A percentile compares a stretch with the other conserved stretches of the same genome.
Conservation (phyloP, 2,888 invertebrate genomes). For the Eristalis arbustorum region DNA sequence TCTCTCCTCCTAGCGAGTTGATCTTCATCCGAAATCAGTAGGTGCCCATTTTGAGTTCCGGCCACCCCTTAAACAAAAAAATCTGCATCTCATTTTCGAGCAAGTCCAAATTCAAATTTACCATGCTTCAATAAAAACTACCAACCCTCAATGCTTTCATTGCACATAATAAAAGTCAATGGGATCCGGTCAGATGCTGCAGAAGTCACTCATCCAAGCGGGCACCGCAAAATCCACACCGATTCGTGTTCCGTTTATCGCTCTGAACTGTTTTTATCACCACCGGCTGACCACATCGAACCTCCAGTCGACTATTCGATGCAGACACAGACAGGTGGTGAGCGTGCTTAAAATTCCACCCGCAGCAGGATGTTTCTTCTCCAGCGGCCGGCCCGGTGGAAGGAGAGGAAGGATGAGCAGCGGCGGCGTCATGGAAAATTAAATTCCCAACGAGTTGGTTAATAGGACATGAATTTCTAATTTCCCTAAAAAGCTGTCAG, state of each 20-base stretch:
- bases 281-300: background rate
- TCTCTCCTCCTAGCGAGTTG: too few species aligned
- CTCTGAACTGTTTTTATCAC: background rate
- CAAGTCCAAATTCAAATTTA: background rate
- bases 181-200: background rate
- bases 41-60: too few species aligned
- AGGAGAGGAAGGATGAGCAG: conserved; percentile 4
- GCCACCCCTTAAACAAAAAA: too few species aligned
- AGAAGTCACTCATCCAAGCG: background rate
- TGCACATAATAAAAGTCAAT: background rate
- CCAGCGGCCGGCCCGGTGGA: background rate
- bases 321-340: background rate
- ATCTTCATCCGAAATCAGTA: too few species aligned
- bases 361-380: conserved; percentile 17
- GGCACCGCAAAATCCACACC: background rate
- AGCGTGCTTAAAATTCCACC: background rate
- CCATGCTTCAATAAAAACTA: background rate
- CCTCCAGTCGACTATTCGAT: background rate
- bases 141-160: background rate
- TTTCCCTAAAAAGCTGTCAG: conserved; percentile 15
- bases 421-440: conserved; percentile 34
- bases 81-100: too few species aligned
- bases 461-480: conserved; percentile 52
- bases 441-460: conserved; percentile 42
- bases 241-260: background rate